These are phyloP conservation scores for Cnemophilus loriae DNA, from an alignment of 2,113 vertebrate species.

Conservation along the genomic window DNA sequence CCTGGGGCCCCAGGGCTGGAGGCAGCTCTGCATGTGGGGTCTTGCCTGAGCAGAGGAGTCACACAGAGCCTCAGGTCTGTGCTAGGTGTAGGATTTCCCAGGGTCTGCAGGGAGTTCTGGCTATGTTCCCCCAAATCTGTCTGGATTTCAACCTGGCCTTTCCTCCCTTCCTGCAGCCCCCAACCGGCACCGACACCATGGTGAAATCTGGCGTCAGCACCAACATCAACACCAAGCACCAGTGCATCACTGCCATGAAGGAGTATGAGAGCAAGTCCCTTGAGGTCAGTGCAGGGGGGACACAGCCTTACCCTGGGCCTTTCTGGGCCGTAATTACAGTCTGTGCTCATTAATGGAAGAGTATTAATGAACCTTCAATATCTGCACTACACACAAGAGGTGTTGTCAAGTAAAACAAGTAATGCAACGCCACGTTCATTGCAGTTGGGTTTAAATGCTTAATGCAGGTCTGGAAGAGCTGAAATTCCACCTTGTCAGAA, in stretches of 20 bases:
- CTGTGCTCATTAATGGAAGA: neutral
- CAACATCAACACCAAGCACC: conserved; percentile 97
- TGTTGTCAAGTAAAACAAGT: neutral
- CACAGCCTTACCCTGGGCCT: neutral
- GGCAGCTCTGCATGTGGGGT: neutral
- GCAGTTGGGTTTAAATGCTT: neutral
- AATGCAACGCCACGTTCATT: rapidly evolving
- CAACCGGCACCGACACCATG: conserved; percentile 92
- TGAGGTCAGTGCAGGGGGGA: conserved; percentile 69
- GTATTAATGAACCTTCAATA: rapidly evolving
- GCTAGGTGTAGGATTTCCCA: neutral
- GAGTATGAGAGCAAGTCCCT: conserved; percentile 95
- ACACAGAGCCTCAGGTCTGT: neutral
- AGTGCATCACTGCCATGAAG: conserved; percentile 99
- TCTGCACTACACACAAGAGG: rapidly evolving
- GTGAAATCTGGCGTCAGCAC: conserved; percentile 94
- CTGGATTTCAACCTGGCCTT: neutral
- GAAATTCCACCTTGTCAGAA: neutral
- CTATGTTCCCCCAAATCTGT: too few relatives aligned
- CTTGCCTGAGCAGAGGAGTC: neutral
- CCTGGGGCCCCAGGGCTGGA: neutral
- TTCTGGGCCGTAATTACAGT: neutral
- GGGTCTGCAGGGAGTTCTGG: neutral
- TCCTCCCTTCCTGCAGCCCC: conserved; percentile 73
- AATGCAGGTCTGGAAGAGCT: neutral